Evolutionary conservation across 2,113 vertebrate genomes (phyloP), one percentile per base, ranked within the genome.

Genomic region (Trogon melanurus): DNA sequence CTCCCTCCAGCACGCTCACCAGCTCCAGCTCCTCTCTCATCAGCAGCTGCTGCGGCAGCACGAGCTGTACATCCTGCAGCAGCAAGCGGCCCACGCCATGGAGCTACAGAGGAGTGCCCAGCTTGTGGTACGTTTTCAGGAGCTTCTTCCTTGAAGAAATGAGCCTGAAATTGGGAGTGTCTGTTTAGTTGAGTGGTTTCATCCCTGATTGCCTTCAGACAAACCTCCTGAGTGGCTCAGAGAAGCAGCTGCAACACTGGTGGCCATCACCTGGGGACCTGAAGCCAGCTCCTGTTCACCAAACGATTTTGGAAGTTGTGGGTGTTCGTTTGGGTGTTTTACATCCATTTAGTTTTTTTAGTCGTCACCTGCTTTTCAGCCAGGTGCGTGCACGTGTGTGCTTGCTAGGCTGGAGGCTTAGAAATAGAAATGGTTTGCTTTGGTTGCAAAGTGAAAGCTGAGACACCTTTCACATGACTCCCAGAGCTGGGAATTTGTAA

Each of bases 1-100:
- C 97, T 98, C 99, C 58, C 98, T 99, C 89, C 99, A 99, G 96
- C 99, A 99, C 0, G 99, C 99, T 3, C 99, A 99, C 96, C 99
- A 99, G 98, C 98, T 99, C 54, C 99, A 99, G 98, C 98, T 99
- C 22, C 98, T 99, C 80, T 99, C 99, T 14, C 99, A 99, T 95
- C 99, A 99, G 96, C 99, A 99, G 96, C 98, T 99, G 95, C 98
- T 99, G 41, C 97, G 99, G 36, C 99, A 99, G 96, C 99, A 99
- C 2, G 99, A 99, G 96, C 95, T 99, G 11, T 98, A 99, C 94
- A 99, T 99, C 98, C 98, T 99, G 95, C 99, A 99, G 97, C 99
- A 99, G 97, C 99, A 99, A 95, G 99, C 99, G 0, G 99, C 98
- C 8, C 99, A 99, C 19, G 99, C 99, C 94, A 98, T 99, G 98